These are phyloP conservation scores for Vanessa tameamea DNA, from an alignment of 1,140 invertebrate genomes.

Conservation along the genomic window DNA sequence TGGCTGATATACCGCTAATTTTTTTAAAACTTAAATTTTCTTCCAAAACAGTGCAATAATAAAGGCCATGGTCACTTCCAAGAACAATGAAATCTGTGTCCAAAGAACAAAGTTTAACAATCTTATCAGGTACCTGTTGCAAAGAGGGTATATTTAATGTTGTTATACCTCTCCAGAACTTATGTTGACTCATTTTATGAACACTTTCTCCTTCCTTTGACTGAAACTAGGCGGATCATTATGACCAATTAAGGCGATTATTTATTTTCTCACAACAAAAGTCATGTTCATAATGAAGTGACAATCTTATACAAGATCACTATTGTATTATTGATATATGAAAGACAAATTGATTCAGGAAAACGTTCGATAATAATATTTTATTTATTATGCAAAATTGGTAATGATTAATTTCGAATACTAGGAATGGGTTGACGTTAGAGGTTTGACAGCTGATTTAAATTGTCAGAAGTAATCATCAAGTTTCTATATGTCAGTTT, in stretches of 20 bases:
- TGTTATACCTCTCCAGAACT: slow-evolving; percentile 73
- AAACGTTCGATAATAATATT: not conserved
- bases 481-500: not conserved
- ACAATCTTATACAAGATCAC: slow-evolving; percentile 1
- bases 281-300: not conserved
- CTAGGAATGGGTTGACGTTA: slow-evolving; percentile 15
- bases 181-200: slow-evolving; percentile 73
- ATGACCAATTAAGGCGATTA: slow-evolving; percentile 34
- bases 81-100: slow-evolving; percentile 69
- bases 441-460: slow-evolving; percentile 31
- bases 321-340: not conserved
- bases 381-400: slow-evolving; percentile 13
- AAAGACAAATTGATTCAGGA: not conserved
- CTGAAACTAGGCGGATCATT: slow-evolving; percentile 55
- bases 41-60: slow-evolving; percentile 66
- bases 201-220: slow-evolving; percentile 49
- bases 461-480: not conserved
- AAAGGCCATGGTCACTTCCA: slow-evolving; percentile 72
- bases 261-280: not conserved
- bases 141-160: slow-evolving; percentile 56
- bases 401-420: slow-evolving; percentile 3
- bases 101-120: slow-evolving; percentile 73
- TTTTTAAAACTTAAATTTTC: slow-evolving; percentile 67
- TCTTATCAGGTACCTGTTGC: slow-evolving; percentile 72
- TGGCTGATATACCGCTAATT: slow-evolving; percentile 72